These are phyloP conservation scores for Limonius californicus DNA, from an alignment of 1,140 invertebrate species.

Conservation along the genomic window DNA sequence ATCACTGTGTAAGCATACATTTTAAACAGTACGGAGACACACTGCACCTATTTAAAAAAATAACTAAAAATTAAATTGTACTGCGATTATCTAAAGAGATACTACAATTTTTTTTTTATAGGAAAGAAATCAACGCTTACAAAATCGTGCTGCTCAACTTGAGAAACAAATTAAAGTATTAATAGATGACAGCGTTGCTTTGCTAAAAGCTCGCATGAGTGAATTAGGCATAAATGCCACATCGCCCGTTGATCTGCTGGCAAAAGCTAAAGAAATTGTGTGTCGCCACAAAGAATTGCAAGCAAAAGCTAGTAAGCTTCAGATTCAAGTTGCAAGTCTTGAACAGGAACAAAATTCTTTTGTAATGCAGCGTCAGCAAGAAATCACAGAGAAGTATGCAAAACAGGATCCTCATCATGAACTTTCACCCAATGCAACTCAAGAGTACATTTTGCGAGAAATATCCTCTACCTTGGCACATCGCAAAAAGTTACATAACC, in stretches of 20 bases:
- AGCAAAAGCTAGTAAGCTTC: slow-evolving; percentile 76
- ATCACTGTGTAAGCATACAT: no score
- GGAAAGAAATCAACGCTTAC: slow-evolving; percentile 76
- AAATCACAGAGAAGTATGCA: slow-evolving; percentile 62
- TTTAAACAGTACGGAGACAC: no score
- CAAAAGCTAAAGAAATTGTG: slow-evolving; percentile 90
- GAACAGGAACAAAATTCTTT: slow-evolving; percentile 69
- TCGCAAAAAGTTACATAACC: slow-evolving; percentile 73
- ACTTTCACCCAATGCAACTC: slow-evolving; percentile 59
- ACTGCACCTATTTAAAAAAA: no score
- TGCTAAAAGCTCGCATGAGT: slow-evolving; percentile 84
- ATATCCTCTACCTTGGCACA: slow-evolving; percentile 77
- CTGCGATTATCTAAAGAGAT: no score
- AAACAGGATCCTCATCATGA: slow-evolving; percentile 52
- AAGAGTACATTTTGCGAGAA: slow-evolving; percentile 79
- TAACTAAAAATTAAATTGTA: no score
- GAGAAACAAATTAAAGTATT: slow-evolving; percentile 88
- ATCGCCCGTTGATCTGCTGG: slow-evolving; percentile 76
- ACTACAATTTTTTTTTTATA: slow-evolving; percentile 44
- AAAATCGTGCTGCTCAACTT: slow-evolving; percentile 74
- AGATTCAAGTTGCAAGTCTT: slow-evolving; percentile 67
- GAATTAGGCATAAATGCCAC: slow-evolving; percentile 84
- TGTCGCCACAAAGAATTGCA: slow-evolving; percentile 86
- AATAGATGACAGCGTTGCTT: slow-evolving; percentile 86
- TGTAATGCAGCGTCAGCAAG: slow-evolving; percentile 63